Evolutionary conservation across 2,888 invertebrate genomes (phyloP).

Genomic region (Acrocera orbiculus): DNA sequence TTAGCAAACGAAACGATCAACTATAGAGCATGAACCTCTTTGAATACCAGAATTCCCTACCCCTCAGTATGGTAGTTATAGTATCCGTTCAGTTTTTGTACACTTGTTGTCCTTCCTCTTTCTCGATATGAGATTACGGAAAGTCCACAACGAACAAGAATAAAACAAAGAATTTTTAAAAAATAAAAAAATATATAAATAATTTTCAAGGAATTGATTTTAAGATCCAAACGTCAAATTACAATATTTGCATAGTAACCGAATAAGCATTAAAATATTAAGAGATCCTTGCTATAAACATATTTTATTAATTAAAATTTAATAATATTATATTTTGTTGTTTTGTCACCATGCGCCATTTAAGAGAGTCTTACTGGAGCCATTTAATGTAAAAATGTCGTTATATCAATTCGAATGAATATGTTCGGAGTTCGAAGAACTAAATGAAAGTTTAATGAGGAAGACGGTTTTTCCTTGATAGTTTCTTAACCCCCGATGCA

Average conservation of each 20-base stretch:
- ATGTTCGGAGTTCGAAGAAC: slow-evolving; percentile 14
- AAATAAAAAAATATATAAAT: too few species aligned
- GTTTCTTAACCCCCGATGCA: slow-evolving; percentile 13
- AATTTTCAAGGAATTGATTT: too few species aligned
- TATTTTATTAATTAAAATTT: too few species aligned
- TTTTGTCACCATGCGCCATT: too few species aligned
- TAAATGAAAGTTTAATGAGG: slow-evolving; percentile 11
- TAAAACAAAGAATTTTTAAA: too few species aligned
- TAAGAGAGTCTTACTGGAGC: slow-evolving; percentile 13
- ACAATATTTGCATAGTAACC: background rate
- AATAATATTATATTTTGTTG: too few species aligned
- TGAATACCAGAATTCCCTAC: background rate
- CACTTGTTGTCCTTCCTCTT: slow-evolving; percentile 10
- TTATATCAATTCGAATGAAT: slow-evolving; percentile 10
- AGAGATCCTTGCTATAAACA: background rate
- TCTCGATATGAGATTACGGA: slow-evolving; percentile 1
- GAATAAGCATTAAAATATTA: background rate
- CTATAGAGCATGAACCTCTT: background rate
- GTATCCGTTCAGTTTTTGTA: background rate
- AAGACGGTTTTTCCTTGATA: slow-evolving; percentile 15
- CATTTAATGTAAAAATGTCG: slow-evolving; percentile 11
- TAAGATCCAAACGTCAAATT: background rate
- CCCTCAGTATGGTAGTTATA: background rate
- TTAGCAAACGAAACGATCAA: too few species aligned
- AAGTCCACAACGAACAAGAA: too few species aligned